Conservation (phyloP, 2,888 invertebrate genomes). For the Drosophila pseudotalamancana region DNA sequence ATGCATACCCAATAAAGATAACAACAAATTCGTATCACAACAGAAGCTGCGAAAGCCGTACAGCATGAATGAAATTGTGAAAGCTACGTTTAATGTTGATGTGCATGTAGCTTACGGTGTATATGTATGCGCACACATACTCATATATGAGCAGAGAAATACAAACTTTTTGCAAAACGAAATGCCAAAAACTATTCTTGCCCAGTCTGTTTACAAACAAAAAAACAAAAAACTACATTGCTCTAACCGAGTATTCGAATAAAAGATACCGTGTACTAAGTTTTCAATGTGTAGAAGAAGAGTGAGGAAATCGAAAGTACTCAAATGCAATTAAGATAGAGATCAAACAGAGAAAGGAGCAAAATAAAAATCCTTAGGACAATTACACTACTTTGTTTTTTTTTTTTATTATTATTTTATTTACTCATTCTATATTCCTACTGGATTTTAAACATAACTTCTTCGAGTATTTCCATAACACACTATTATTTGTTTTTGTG, state of each 20-base stretch:
- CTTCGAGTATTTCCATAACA: constrained; percentile 41
- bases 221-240: constrained; percentile 11
- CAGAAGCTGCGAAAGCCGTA: constrained; percentile 46
- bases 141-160: constrained; percentile 4
- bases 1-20: constrained; percentile 19
- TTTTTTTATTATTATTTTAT: no score
- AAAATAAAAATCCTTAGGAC: neutral
- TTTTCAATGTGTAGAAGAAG: neutral
- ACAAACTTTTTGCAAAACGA: constrained; percentile 35
- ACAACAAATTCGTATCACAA: constrained; percentile 54
- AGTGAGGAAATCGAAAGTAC: neutral
- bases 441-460: neutral
- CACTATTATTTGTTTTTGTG: constrained; percentile 1
- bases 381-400: no score
- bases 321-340: neutral
- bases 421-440: no score
- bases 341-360: neutral
- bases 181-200: constrained; percentile 47
- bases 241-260: neutral
- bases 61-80: constrained; percentile 71
- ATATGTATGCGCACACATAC: constrained; percentile 3
- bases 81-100: constrained; percentile 50
- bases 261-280: neutral
- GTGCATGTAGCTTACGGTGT: constrained; percentile 6
- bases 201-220: constrained; percentile 69